Evolutionary conservation across 2,888 invertebrate genomes (phyloP), one percentile per base, ranked within the genome.

Genomic region (Apeira syringaria): DNA sequence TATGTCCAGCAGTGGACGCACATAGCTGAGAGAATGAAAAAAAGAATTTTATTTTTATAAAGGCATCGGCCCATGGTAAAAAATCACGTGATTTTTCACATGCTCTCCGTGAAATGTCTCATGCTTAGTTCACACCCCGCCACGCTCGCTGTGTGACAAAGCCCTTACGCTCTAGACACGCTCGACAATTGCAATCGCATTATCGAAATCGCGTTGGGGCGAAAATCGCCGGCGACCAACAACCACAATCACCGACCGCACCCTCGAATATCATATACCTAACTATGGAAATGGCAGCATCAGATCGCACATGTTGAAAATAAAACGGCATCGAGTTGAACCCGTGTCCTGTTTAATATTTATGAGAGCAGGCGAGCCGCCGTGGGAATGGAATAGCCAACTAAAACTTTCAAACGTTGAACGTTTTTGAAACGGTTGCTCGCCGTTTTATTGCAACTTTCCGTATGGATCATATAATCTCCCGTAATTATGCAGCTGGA

Each of bases 291-390:
- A 64, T 63, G 63, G 60, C 53, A 45, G 51, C 51, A 56, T 50
- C 50, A 61, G 45, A 61, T 63, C 50, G 61, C 68, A 63, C 59
- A 70, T 61, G 66, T 69, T 58, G 51, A 49, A 68, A 73, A 74
- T 71, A 72, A 74, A 71, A 71, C 57, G 57, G 63, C 59, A 37
- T 56, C 37, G 56, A 61, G 61, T 53, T 59, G 58, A 63, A 68
- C 66, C 60, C 64, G 57, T 62, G 64, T 68, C 50, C 64, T 66
- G 64, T 70, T 76, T 67, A 73, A 75, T 76, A 76, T 76, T 74
- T 75, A 75, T 75, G 76, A 74, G 64, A 42, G 57, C 47, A 44
- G 56, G 55, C 54, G 34, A 33, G 42, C 46, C 53, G 47, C 55
- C 48, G 47, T 42, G 53, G 51, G 59, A 47, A 54, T 60, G 65